phyloP scores from a whole-genome alignment of 2,113 vertebrate genomes.

The Stigmatopora argus region DNA sequence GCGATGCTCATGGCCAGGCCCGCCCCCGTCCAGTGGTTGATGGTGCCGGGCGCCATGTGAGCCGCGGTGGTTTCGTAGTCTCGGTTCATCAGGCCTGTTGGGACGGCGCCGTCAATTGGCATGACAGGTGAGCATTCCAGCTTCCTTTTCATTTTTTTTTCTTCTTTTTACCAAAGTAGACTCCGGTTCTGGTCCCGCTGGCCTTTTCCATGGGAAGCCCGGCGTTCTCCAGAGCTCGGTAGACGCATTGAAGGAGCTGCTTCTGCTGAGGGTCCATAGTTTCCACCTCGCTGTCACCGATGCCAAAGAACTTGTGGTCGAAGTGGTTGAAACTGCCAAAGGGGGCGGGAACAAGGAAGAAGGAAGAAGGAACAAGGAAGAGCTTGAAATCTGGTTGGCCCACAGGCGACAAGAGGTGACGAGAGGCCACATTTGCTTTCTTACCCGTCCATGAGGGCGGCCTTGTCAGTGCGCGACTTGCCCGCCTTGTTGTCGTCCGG shows the following conservation, averaged over 20 bases:
- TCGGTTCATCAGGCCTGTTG: conserved; percentile 80
- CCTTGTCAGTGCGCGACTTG: conserved; percentile 70
- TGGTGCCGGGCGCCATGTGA: conserved; percentile 50
- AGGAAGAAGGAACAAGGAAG: no score
- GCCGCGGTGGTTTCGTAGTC: conserved; percentile 71
- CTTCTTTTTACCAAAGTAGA: conserved; percentile 72
- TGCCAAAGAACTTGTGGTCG: conserved; percentile 78
- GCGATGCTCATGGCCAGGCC: conserved; percentile 76
- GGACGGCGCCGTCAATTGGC: not conserved
- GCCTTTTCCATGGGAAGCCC: conserved; percentile 75
- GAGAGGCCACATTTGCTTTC: no score
- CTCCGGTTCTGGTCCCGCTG: conserved; percentile 75
- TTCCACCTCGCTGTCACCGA: conserved; percentile 72
- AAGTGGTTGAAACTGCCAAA: conserved; percentile 73
- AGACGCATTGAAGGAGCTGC: conserved; percentile 76
- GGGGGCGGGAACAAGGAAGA: no score
- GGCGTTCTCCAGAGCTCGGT: conserved; percentile 76
- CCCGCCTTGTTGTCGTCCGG: conserved; percentile 70
- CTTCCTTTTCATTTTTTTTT: no score
- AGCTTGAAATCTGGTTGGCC: not conserved
- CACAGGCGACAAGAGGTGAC: no score
- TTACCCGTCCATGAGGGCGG: conserved; percentile 74
- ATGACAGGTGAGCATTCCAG: no score
- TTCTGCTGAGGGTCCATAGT: conserved; percentile 79
- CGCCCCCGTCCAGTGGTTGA: conserved; percentile 74